phyloP scores from a whole-genome alignment of 2,888 invertebrate genomes.

The Spodoptera littoralis region DNA sequence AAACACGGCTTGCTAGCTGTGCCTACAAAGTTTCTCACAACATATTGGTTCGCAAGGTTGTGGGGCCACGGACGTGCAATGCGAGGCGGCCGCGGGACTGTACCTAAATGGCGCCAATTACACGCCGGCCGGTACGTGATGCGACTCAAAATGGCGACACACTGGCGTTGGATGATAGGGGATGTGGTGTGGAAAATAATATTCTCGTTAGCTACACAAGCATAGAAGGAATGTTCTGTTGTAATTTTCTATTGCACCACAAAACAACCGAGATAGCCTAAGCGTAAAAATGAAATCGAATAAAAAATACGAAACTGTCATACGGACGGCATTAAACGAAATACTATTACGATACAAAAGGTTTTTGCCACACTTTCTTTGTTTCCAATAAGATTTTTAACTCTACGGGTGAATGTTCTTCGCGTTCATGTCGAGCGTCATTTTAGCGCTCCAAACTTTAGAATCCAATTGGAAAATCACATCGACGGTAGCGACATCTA shows the following conservation, averaged over 20 bases:
- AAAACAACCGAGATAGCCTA: no score
- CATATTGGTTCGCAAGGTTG: slow-evolving; percentile 62
- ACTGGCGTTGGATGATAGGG: slow-evolving; percentile 59
- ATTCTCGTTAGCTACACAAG: no score
- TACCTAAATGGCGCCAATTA: slow-evolving; percentile 85
- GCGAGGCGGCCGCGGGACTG: slow-evolving; percentile 72
- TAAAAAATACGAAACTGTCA: no score
- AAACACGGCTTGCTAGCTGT: slow-evolving; percentile 22
- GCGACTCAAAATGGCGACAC: slow-evolving; percentile 75
- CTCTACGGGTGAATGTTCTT: no score
- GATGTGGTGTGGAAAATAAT: slow-evolving; percentile 55
- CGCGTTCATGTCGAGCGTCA: slow-evolving; percentile 8
- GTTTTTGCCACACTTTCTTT: no score
- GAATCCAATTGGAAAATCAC: slow-evolving; percentile 39
- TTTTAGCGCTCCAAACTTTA: slow-evolving; percentile 40
- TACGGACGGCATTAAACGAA: no score
- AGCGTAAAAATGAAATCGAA: no score
- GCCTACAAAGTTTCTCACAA: slow-evolving; percentile 49
- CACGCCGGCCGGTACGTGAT: slow-evolving; percentile 84
- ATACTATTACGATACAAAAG: no score
- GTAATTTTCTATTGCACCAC: no score
- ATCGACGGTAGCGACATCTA: slow-evolving; percentile 53
- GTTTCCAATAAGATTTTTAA: slow-evolving; percentile 9
- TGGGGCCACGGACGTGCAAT: slow-evolving; percentile 53
- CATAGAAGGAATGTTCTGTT: no score